Percentiles rank a stretch among this genome's conserved stretches.
These are phyloP conservation scores for Gallinago solitaria DNA, from an alignment of 2,797 vertebrate species.

Conservation along the genomic window DNA sequence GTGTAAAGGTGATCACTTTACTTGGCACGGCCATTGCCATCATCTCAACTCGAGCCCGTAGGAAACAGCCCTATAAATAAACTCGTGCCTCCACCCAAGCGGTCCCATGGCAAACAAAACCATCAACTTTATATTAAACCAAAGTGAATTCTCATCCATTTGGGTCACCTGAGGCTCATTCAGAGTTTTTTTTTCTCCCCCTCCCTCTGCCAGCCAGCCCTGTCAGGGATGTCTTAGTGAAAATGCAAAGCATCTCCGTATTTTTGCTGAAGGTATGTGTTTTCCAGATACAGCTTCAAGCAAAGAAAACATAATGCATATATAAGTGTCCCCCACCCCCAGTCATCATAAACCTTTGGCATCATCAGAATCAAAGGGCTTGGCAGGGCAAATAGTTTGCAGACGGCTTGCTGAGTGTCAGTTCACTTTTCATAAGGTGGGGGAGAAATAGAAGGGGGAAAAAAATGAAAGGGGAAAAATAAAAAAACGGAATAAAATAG, in stretches of 20 bases:
- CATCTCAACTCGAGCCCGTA: background rate
- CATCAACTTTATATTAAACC: background rate
- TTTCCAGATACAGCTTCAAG: background rate
- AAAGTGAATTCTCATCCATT: background rate
- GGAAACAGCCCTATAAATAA: background rate
- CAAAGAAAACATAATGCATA: background rate
- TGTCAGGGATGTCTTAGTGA: background rate
- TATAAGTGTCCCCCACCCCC: background rate
- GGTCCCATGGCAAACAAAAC: background rate
- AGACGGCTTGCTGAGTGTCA: background rate
- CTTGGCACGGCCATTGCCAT: background rate
- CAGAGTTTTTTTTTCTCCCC: background rate
- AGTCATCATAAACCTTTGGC: background rate
- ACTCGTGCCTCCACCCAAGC: background rate
- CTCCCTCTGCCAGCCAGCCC: background rate
- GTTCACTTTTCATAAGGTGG: background rate
- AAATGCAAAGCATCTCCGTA: background rate
- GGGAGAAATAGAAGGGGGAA: no score
- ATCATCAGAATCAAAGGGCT: background rate
- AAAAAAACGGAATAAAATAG: no score
- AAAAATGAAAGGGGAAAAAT: background rate
- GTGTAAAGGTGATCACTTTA: background rate
- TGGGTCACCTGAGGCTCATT: background rate
- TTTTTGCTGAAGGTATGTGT: background rate
- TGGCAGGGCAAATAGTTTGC: background rate